Conservation (phyloP, 2,113 vertebrate genomes). For the Ailurus styani region DNA sequence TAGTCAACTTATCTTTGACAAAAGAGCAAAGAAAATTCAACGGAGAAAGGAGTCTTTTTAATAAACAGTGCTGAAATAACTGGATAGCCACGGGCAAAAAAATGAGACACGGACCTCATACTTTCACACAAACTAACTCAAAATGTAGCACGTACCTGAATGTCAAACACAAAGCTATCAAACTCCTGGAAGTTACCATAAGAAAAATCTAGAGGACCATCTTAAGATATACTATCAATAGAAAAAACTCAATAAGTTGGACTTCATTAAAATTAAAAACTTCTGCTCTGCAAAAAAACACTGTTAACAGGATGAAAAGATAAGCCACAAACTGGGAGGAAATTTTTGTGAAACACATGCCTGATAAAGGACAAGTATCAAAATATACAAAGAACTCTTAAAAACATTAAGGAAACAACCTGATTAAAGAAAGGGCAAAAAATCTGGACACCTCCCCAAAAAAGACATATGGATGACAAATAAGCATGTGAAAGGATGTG, state of each 20-base stretch:
- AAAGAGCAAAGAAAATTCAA: constrained; percentile 2
- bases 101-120: not conserved
- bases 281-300: not conserved
- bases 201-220: not conserved
- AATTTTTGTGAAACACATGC: not conserved
- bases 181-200: not conserved
- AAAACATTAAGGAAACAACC: not conserved
- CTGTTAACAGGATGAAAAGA: not conserved
- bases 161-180: not conserved
- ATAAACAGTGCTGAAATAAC: not conserved
- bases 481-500: not conserved
- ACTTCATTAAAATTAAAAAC: not conserved
- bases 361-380: not conserved
- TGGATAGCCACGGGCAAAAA: not conserved
- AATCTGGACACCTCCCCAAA: not conserved
- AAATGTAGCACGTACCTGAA: not conserved
- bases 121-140: not conserved
- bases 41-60: not conserved
- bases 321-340: not conserved
- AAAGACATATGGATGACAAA: not conserved
- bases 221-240: not conserved
- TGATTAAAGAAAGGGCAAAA: not conserved
- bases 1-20: not conserved
- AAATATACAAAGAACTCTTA: not conserved
- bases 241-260: not conserved